Evolutionary conservation across 2,888 invertebrate species (phyloP).

Genomic region (Cyaniris semiargus): DNA sequence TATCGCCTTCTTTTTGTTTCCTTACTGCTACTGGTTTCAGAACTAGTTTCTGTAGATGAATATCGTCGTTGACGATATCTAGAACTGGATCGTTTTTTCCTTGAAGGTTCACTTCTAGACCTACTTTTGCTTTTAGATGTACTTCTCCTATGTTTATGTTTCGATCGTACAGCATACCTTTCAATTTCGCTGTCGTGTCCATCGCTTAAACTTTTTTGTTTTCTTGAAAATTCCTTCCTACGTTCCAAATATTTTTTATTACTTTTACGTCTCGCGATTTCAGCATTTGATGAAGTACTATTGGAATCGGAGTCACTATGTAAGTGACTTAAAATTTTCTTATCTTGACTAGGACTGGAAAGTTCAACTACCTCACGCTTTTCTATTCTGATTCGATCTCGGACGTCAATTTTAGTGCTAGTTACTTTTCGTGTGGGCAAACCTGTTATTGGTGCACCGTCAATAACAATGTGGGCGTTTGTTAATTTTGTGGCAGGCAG

Average conservation of each 20-base stretch:
- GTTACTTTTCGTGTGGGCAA: conserved; percentile 73
- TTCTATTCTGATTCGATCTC: conserved; percentile 75
- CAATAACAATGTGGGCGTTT: conserved; percentile 70
- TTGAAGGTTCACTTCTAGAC: conserved; percentile 44
- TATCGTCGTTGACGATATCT: conserved; percentile 58
- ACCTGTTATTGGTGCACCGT: conserved; percentile 67
- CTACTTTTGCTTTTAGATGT: conserved; percentile 60
- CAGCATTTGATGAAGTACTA: conserved; percentile 71
- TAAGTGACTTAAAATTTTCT: conserved; percentile 51
- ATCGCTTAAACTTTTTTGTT: conserved; percentile 76
- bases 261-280: conserved; percentile 56
- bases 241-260: conserved; percentile 60
- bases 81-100: conserved; percentile 59
- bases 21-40: conserved; percentile 59
- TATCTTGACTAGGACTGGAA: conserved; percentile 65
- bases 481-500: conserved; percentile 87
- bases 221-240: conserved; percentile 58
- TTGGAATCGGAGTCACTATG: conserved; percentile 62
- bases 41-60: conserved; percentile 36
- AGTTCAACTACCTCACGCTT: conserved; percentile 75
- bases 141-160: conserved; percentile 52
- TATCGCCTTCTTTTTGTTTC: conserved; percentile 65
- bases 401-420: conserved; percentile 76
- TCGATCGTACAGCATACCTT: conserved; percentile 51
- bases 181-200: conserved; percentile 73